phyloP scores from a whole-genome alignment of 2,113 vertebrate genomes.

The Notechis scutatus region DNA sequence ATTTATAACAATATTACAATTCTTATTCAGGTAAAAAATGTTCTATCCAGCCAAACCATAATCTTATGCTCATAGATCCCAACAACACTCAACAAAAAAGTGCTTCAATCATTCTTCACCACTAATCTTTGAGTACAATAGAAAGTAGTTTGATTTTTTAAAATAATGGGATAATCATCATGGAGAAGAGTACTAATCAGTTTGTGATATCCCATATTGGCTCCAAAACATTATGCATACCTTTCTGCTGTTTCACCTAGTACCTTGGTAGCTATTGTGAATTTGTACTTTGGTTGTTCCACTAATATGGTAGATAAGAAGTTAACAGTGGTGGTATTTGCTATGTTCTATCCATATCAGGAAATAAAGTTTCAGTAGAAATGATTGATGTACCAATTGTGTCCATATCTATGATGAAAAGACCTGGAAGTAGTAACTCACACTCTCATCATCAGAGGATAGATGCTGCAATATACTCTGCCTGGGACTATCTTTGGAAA shows the following conservation, averaged over 20 bases:
- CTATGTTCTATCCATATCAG: not conserved
- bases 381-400: not conserved
- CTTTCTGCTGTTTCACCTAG: not conserved
- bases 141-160: not conserved
- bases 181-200: not conserved
- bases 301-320: not conserved
- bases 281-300: not conserved
- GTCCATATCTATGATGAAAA: not conserved
- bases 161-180: no score
- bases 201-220: not conserved
- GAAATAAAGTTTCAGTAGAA: not conserved
- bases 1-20: not conserved
- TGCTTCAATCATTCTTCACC: not conserved
- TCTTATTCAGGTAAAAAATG: not conserved
- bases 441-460: not conserved
- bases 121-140: not conserved
- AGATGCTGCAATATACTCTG: not conserved
- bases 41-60: not conserved
- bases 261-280: not conserved
- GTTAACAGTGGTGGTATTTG: not conserved
- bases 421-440: not conserved
- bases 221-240: not conserved
- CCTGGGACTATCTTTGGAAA: not conserved
- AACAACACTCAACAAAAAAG: not conserved
- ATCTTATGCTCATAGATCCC: not conserved